Base-by-base conservation (phyloP, 1,140 invertebrate genomes). In the Capitella teleta region DNA sequence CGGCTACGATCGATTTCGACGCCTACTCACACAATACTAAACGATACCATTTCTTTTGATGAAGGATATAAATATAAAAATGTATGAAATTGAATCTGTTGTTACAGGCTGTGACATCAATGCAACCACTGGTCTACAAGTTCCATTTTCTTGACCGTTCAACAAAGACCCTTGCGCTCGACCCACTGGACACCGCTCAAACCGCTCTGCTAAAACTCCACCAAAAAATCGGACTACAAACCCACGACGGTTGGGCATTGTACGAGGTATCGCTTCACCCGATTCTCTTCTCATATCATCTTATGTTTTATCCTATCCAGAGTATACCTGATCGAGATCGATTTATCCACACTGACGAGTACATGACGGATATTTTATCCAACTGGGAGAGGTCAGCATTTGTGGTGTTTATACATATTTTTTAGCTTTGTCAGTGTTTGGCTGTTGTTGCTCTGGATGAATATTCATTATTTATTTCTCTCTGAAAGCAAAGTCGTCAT, bases 81-180 rank as follows among this genome's bases (percentile, higher is more conserved):
- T n/a, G n/a, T n/a, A n/a, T n/a, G n/a, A n/a, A n/a, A n/a, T n/a
- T n/a, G n/a, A n/a, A 8, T 19, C 36, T 55, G 52, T 3, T 47
- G 49, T 66, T 67, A 24, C 69, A 86, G 78, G 89, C 90, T 5
- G 90, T 95, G 82, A 80, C 84, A 62, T 78, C 85, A 49, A 74
- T 95, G 12, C 87, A 87, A 37, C 92, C 90, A 0, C 87, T 96
- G 53, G 87, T 95, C 0, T 94, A 89, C 64, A 79, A 90, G 37
- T 91, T 97, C 70, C 93, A 92, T 74, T 93, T 96, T 70, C 76
- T 95, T 61, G 91, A 96, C 71, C 89, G 90, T 0, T 79, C 90
- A 46, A 95, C 88, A 0, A 95, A 95, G 71, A 90, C 90, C 0
- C 88, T 96, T 30, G 90, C 93, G 67, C 84, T 95, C 12, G 87